Conservation (phyloP, 2,113 vertebrate genomes). For the Procavia capensis region DNA sequence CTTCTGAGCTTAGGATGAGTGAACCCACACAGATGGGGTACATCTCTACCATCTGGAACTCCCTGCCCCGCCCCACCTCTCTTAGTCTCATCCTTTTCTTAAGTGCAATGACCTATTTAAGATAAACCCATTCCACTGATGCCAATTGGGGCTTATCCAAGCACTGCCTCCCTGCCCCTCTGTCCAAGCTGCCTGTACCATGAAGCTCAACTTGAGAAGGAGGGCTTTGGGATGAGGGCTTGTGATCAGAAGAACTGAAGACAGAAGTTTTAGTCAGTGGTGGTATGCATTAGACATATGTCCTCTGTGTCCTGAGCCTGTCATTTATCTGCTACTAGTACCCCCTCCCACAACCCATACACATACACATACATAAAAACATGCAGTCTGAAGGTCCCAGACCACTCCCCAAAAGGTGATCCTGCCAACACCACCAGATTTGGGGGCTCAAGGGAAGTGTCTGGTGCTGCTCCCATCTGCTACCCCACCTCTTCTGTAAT, state of each 20-base stretch:
- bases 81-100: background rate
- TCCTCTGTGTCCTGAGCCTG: constrained; percentile 43
- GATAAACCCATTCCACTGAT: constrained; percentile 57
- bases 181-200: background rate
- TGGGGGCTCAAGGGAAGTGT: constrained; percentile 61
- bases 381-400: constrained; percentile 19
- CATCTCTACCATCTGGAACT: background rate
- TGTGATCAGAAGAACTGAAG: background rate
- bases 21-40: background rate
- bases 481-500: background rate
- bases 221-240: constrained; percentile 1
- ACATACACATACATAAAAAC: background rate
- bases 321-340: constrained; percentile 1
- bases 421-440: background rate
- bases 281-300: background rate
- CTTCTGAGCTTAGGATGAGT: constrained; percentile 50
- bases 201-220: constrained; percentile 24
- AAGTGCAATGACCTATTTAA: constrained; percentile 79
- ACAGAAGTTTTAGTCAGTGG: background rate
- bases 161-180: background rate
- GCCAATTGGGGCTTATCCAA: background rate
- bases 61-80: background rate
- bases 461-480: constrained; percentile 55
- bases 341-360: background rate
- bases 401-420: background rate